phyloP scores from a whole-genome alignment of 2,113 vertebrate species.

The Riparia riparia region DNA sequence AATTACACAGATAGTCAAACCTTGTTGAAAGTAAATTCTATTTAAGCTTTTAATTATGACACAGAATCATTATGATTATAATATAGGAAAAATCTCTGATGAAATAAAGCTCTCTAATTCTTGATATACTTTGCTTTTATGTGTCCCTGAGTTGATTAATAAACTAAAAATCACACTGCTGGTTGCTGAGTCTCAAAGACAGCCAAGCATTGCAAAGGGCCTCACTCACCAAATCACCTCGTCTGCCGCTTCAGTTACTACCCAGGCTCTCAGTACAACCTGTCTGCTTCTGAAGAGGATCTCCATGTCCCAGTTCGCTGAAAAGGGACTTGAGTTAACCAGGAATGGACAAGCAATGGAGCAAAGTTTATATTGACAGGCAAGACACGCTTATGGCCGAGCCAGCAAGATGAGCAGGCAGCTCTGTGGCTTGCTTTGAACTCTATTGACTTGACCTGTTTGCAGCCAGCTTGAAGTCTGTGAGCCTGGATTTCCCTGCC shows the following conservation, averaged over 20 bases:
- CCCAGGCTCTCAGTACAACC: not conserved
- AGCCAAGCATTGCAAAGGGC: not conserved
- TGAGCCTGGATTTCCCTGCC: not conserved
- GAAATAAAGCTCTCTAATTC: not conserved
- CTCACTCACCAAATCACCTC: not conserved
- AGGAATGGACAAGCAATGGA: not conserved
- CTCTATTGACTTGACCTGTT: not conserved
- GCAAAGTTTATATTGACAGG: not conserved
- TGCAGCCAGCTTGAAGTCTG: not conserved
- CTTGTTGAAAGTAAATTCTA: not conserved
- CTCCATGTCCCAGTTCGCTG: not conserved
- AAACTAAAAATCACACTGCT: not conserved
- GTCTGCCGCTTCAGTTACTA: not conserved
- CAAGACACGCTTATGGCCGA: accelerated
- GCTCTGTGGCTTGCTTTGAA: not conserved
- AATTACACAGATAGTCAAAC: not conserved
- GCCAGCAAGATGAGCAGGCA: not conserved
- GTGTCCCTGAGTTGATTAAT: not conserved
- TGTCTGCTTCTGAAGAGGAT: not conserved
- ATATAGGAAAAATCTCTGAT: not conserved
- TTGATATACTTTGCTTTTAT: not conserved
- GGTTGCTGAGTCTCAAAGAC: not conserved
- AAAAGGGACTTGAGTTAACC: not conserved
- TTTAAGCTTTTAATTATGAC: not conserved
- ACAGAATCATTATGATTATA: not conserved